Conservation (phyloP, 2,888 invertebrate species). For the Tethea ocularis region DNA sequence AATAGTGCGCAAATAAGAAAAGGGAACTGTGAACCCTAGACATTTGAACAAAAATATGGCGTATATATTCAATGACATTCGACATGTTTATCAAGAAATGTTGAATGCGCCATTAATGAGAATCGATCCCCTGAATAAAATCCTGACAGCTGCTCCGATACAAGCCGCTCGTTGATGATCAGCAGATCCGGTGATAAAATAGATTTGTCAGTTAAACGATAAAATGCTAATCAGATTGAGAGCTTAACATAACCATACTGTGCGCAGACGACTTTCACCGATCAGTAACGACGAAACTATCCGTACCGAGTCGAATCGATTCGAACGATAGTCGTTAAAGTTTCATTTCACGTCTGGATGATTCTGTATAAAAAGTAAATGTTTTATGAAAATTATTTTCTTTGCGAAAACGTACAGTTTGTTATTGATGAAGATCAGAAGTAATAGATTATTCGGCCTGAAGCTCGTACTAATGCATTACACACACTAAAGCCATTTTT, state of each 20-base stretch:
- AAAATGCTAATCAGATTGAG: neutral
- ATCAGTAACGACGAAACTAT: slow-evolving; percentile 40
- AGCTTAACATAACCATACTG: neutral
- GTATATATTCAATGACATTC: too few relatives aligned
- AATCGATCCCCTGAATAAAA: neutral
- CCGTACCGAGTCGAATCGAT: slow-evolving; percentile 46
- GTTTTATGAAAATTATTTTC: neutral
- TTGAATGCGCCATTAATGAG: neutral
- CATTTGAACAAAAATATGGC: too few relatives aligned
- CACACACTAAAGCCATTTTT: too few relatives aligned
- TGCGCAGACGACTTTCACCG: slow-evolving; percentile 42
- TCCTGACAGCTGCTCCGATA: neutral
- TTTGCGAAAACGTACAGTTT: neutral
- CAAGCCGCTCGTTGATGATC: neutral
- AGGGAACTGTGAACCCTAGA: too few relatives aligned
- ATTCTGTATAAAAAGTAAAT: slow-evolving; percentile 30
- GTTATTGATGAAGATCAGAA: neutral
- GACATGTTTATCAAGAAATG: too few relatives aligned
- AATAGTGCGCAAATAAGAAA: too few relatives aligned
- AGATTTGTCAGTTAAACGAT: neutral
- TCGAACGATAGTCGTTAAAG: slow-evolving; percentile 34
- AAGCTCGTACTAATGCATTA: too few relatives aligned
- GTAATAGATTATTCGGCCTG: too few relatives aligned
- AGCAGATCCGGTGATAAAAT: neutral
- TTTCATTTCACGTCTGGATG: slow-evolving; percentile 53